A percentile compares a stretch with the other conserved stretches of the same genome.
Conservation (phyloP, 1,140 invertebrate species). For the Diorhabda elongata region DNA sequence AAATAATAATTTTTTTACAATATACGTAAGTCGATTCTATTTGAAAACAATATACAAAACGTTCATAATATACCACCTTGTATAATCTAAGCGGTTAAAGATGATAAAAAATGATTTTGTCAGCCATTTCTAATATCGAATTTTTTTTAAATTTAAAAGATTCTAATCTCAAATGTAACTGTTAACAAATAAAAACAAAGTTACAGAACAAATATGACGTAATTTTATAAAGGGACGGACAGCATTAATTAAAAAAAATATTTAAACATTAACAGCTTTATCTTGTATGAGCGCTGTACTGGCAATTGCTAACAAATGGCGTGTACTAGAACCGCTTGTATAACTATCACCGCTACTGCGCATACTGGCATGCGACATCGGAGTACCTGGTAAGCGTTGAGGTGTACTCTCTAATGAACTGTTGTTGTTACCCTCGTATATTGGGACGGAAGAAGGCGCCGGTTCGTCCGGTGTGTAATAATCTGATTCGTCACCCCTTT, state of each 20-base stretch:
- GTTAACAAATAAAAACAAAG: background rate
- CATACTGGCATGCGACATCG: conserved; percentile 61
- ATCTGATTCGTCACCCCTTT: conserved; percentile 60
- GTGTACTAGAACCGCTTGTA: conserved; percentile 67
- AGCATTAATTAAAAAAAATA: background rate
- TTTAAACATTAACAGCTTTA: conserved; percentile 11
- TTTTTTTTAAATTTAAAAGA: background rate
- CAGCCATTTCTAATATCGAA: background rate
- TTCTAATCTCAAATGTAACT: background rate
- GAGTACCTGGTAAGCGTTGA: conserved; percentile 53
- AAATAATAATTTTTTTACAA: no score
- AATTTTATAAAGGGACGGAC: background rate
- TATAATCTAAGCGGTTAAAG: background rate
- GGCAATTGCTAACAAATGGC: conserved; percentile 55
- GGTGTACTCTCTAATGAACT: conserved; percentile 45
- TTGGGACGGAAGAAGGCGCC: conserved; percentile 50
- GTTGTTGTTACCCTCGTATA: conserved; percentile 29
- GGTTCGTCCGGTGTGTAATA: conserved; percentile 70
- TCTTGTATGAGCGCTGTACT: conserved; percentile 6
- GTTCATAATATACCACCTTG: no score
- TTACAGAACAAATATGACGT: background rate
- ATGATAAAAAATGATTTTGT: background rate
- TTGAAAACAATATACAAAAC: no score
- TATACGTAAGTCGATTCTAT: no score
- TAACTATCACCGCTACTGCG: conserved; percentile 68